These are phyloP conservation scores for Lagodon rhomboides DNA, from an alignment of 2,797 vertebrate species.

Conservation along the genomic window DNA sequence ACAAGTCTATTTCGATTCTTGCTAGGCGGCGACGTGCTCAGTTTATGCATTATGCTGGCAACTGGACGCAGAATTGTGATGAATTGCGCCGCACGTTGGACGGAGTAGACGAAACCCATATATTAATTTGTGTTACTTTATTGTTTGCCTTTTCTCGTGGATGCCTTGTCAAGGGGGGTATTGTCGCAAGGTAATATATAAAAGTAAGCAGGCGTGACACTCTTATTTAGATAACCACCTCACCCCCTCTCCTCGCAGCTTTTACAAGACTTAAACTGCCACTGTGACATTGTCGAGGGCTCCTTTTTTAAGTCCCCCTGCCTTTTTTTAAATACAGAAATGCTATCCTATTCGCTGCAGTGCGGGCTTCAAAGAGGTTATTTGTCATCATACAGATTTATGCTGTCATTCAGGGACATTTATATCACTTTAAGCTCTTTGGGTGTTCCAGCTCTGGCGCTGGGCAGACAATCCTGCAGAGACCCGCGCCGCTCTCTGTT, in stretches of 20 bases:
- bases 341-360: conserved; percentile 81
- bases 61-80: conserved; percentile 93
- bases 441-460: conserved; percentile 73
- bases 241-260: conserved; percentile 58
- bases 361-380: conserved; percentile 84
- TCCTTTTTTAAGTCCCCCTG: conserved; percentile 65
- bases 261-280: conserved; percentile 76
- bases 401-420: conserved; percentile 86
- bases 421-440: conserved; percentile 86
- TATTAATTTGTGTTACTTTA: conserved; percentile 80
- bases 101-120: conserved; percentile 82
- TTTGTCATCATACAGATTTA: conserved; percentile 87
- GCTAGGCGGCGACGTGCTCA: conserved; percentile 90
- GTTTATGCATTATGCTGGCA: conserved; percentile 95
- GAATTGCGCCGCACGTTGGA: conserved; percentile 90
- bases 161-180: conserved; percentile 60
- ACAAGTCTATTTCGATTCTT: conserved; percentile 97
- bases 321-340: conserved; percentile 80
- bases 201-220: conserved; percentile 83
- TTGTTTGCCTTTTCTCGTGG: conserved; percentile 66
- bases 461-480: conserved; percentile 71
- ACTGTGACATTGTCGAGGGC: conserved; percentile 79
- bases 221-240: conserved; percentile 82
- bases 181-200: conserved; percentile 76
- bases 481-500: conserved; percentile 57